These are phyloP conservation scores for Falcunculus frontatus DNA, from an alignment of 2,113 vertebrate species.

Conservation along the genomic window DNA sequence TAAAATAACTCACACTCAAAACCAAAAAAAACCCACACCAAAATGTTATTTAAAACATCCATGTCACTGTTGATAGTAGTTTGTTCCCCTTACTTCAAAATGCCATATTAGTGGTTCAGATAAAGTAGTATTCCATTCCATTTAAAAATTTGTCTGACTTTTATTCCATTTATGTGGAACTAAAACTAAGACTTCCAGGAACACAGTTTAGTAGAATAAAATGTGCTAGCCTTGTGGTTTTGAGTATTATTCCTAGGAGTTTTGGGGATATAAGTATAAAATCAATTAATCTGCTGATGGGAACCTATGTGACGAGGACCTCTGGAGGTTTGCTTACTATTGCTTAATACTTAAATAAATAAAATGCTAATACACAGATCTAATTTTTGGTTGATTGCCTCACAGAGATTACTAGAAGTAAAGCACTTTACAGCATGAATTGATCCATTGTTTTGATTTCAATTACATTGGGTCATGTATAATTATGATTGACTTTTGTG, in stretches of 20 bases:
- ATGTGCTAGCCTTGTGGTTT: neutral
- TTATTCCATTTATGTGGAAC: neutral
- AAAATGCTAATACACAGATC: neutral
- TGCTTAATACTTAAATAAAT: conserved; percentile 19
- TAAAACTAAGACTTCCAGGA: neutral
- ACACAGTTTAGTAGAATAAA: neutral
- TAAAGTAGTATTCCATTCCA: neutral
- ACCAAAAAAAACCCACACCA: accelerated
- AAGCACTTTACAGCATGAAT: conserved; percentile 14
- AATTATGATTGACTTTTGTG: conserved; percentile 58
- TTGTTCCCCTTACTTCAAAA: neutral
- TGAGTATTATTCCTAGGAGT: neutral
- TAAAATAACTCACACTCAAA: neutral
- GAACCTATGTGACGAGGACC: neutral
- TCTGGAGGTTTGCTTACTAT: neutral
- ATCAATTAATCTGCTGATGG: neutral
- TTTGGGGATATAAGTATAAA: neutral
- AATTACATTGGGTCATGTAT: conserved; percentile 28
- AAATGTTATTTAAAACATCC: neutral
- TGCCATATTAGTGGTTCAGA: neutral
- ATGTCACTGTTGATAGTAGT: neutral
- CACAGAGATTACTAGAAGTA: conserved; percentile 23
- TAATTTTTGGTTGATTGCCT: conserved; percentile 39
- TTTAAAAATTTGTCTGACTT: neutral
- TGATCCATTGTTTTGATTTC: conserved; percentile 53